Evolutionary conservation across 2,888 invertebrate genomes (phyloP), one percentile per base, ranked within the genome.

Genomic region (Pterostichus niger): DNA sequence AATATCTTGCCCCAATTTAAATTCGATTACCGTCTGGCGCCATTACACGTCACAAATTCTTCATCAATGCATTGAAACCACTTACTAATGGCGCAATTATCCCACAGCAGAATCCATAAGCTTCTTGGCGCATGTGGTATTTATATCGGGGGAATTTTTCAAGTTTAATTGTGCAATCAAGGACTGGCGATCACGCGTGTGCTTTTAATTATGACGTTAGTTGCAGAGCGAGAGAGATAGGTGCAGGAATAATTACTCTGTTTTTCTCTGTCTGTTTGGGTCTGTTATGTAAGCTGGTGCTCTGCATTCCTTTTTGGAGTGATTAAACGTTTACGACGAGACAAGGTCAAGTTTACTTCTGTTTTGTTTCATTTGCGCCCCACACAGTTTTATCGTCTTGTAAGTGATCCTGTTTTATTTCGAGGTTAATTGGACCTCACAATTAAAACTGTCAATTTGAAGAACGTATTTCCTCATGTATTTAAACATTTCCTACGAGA

Each of bases 331-430:
- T 40, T 49, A 49, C 13, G 49, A n/a, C 13, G 49, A 6, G 13
- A 10, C 64, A 64, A 75, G 75, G 75, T 75, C 75, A 75, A 75
- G 75, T 24, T 75, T 49, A 52, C 33, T 75, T 75, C 75, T 75
- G 75, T 75, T 75, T 75, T 49, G 17, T 75, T 75, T 75, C 40
- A 40, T 40, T 40, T 40, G 40, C 40, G 40, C 40, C 40, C 40
- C 40, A 40, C 40, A 40, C 40, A 7, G 40, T 40, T 40, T 40
- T 40, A 40, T 40, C 40, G 40, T 9, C 40, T 40, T 40, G 40
- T 40, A 40, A 40, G 40, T 40, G 40, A 40, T 40, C 40, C 40
- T 40, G 40, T 40, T 40, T 40, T 40, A 40, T 6, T 40, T 40
- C 40, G 40, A 40, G 40, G 40, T 40, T 40, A 40, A 40, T 40